Conservation (phyloP, 2,113 vertebrate genomes). For the Pollimyrus isidori region DNA sequence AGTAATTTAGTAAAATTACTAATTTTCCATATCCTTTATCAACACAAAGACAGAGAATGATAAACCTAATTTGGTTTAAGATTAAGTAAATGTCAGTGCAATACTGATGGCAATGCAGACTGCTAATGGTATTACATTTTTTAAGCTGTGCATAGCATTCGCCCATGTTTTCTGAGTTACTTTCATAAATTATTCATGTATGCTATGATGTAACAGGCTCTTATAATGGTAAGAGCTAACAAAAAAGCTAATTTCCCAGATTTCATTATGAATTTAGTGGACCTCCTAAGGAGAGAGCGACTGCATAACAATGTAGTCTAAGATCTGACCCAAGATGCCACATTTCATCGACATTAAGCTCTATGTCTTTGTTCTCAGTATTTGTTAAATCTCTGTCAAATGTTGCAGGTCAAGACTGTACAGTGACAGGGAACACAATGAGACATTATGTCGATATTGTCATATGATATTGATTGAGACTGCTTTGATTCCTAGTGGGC, state of each 20-base stretch:
- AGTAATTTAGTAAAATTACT: not conserved
- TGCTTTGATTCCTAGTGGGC: not conserved
- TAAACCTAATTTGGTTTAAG: not conserved
- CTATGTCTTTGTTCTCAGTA: not conserved
- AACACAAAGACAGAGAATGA: not conserved
- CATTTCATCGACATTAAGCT: not conserved
- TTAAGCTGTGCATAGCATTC: not conserved
- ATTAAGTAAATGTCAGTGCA: not conserved
- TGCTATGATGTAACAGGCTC: constrained; percentile 25
- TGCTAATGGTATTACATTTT: not conserved
- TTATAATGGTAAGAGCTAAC: not conserved
- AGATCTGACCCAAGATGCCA: not conserved
- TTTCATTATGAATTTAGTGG: not conserved
- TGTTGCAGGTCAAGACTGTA: not conserved
- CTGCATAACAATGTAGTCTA: not conserved
- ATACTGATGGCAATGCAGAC: not conserved
- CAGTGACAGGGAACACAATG: not conserved
- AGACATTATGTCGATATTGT: not conserved
- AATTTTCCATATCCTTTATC: not conserved
- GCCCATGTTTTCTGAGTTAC: not conserved
- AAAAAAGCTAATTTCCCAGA: not conserved
- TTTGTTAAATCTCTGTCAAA: not conserved
- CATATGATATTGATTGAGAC: not conserved
- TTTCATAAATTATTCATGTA: constrained; percentile 19
- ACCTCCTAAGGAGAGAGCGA: not conserved